Base-by-base conservation (phyloP, 2,797 vertebrate species). In the Amniataba percoides region DNA sequence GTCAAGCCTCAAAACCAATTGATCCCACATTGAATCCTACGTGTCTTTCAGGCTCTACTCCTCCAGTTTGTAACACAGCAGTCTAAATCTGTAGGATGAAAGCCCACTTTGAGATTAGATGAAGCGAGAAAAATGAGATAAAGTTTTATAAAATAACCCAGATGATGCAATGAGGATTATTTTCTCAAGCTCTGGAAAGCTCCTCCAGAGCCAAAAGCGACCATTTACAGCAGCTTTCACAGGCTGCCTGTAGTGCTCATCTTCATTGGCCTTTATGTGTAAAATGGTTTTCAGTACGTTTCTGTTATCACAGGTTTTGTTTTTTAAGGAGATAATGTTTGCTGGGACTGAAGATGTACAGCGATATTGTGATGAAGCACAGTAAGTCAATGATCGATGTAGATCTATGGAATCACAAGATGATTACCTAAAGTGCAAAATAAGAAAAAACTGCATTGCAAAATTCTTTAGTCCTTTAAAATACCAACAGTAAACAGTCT, bases 11-110 rank as follows among this genome's bases (percentile, higher is more conserved):
- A 42, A 49, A 57, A 63, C 18, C 18, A 40, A 13, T 7, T 39
- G 23, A 42, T 61, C 46, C 48, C 23, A 16, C 31, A 48, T 46
- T 66, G 34, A 40, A 23, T 43, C 51, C 11, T 23, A 7, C 13
- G 5, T 55, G 39, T 69, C 27, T 58, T n/a, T 67, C 21, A 45
- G 48, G 25, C 67, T 58, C 18, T 6, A 27, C 45, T 59, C 56
- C 43, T 46, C n/a, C 51, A 46, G 40, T 69, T 34, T 51, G 11
- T 23, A 49, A 39, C 23, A 68, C 40, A 19, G 21, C 23, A 10
- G 9, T 48, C 31, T 27, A 16, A 15, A 67, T 19, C 5, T 34
- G 16, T 19, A 12, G 40, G 25, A 21, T 61, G 14, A 25, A 9
- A 45, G 13, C 19, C 43, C 0, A 43, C 57, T 2, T 9, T 3